Percentiles rank a stretch among this genome's conserved stretches.
These are phyloP conservation scores for Theonella swinhoei DNA, from an alignment of 37 sponge, comb jelly and placozoan genomes.

Conservation along the genomic window DNA sequence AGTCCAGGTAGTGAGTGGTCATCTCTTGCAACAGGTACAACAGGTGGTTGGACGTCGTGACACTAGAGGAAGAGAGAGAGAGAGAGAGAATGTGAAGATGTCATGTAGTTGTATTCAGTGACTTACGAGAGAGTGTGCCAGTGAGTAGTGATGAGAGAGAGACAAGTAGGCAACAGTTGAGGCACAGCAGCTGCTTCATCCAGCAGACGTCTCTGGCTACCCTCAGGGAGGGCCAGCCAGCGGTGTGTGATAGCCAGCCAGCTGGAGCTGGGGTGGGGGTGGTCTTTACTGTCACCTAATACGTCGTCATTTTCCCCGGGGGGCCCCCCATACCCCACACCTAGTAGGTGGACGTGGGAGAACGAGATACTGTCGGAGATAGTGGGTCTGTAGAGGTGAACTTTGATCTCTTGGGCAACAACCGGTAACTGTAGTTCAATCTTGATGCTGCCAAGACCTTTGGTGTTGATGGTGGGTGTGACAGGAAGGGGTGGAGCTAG, in stretches of 20 bases:
- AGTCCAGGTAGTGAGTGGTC: constrained; percentile 20
- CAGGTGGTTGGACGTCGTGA: constrained; percentile 11
- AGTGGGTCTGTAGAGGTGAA: constrained; percentile 25
- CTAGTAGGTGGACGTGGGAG: constrained; percentile 47
- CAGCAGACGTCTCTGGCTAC: background rate
- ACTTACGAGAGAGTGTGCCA: constrained; percentile 13
- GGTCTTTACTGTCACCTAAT: background rate
- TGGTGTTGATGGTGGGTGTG: constrained; percentile 35
- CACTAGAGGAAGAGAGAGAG: background rate
- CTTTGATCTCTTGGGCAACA: constrained; percentile 31
- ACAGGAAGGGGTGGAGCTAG: constrained; percentile 2
- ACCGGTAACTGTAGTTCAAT: constrained; percentile 29
- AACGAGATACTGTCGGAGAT: constrained; percentile 30
- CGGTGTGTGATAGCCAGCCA: constrained; percentile 52
- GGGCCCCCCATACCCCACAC: constrained; percentile 21
- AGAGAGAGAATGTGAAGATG: background rate
- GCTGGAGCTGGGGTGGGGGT: constrained; percentile 7
- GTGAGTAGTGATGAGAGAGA: constrained; percentile 34
- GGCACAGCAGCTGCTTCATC: constrained; percentile 6
- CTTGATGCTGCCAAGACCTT: constrained; percentile 34
- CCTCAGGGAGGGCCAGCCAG: constrained; percentile 31
- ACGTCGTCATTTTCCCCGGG: background rate
- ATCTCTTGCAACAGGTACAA: constrained; percentile 6
- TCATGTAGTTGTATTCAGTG: background rate
- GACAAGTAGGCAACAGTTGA: constrained; percentile 39